Conservation (phyloP, 2,113 vertebrate species). For the Oreochromis spilurus region DNA sequence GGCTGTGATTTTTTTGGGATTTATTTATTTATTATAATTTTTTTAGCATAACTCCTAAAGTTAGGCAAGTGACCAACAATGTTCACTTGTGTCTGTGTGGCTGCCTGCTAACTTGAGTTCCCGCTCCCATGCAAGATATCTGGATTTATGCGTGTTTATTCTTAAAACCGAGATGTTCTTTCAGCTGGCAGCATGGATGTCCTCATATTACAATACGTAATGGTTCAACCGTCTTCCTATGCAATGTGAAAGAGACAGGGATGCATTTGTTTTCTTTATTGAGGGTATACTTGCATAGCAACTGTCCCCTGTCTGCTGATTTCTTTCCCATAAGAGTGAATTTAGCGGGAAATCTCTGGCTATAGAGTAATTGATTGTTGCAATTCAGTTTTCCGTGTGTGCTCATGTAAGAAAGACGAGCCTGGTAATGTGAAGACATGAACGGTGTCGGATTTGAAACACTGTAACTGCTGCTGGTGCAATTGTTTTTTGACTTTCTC, state of each 20-base stretch:
- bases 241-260: slow-evolving; percentile 16
- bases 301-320: neutral
- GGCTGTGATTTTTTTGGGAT: neutral
- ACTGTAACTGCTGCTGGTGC: neutral
- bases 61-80: neutral
- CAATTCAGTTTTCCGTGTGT: neutral
- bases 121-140: neutral
- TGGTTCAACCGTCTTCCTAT: neutral
- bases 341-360: neutral
- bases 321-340: slow-evolving; percentile 9
- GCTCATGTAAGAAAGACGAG: neutral
- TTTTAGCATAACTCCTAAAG: neutral
- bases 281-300: neutral
- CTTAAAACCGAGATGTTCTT: slow-evolving; percentile 8
- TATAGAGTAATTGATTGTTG: neutral
- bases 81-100: neutral
- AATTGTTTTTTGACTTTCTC: slow-evolving; percentile 6
- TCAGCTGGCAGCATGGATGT: neutral
- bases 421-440: neutral
- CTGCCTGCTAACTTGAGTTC: neutral
- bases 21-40: neutral
- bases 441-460: neutral
- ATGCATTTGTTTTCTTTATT: slow-evolving; percentile 5
- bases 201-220: neutral
- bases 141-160: neutral